Evolutionary conservation across 2,797 vertebrate species (phyloP).

Genomic region (Hemibagrus guttatus): DNA sequence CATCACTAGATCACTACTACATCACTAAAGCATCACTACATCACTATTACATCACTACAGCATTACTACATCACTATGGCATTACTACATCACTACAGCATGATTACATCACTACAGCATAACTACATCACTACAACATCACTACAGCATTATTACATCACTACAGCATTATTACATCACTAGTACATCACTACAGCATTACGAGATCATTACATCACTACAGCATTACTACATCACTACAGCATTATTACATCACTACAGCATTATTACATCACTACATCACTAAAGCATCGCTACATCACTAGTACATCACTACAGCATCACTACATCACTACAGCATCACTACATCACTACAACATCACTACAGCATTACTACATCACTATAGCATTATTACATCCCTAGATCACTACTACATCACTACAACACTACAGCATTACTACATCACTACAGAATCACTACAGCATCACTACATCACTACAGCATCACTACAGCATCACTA

Average conservation of each 20-base stretch:
- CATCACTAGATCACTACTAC: not conserved
- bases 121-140: no score
- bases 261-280: not conserved
- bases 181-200: not conserved
- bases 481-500: not conserved
- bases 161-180: not conserved
- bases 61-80: not conserved
- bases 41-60: not conserved
- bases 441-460: not conserved
- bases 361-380: not conserved
- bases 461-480: not conserved
- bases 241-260: not conserved
- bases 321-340: not conserved
- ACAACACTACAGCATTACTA: not conserved
- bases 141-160: not conserved
- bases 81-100: not conserved
- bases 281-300: not conserved
- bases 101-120: not conserved
- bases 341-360: not conserved
- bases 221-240: not conserved
- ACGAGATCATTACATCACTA: not conserved
- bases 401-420: not conserved
- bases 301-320: not conserved
- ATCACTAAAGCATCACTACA: not conserved
- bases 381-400: not conserved